Evolutionary conservation across 2,797 vertebrate species (phyloP), one percentile per base, ranked within the genome.

Genomic region (Eulemur rubriventer): DNA sequence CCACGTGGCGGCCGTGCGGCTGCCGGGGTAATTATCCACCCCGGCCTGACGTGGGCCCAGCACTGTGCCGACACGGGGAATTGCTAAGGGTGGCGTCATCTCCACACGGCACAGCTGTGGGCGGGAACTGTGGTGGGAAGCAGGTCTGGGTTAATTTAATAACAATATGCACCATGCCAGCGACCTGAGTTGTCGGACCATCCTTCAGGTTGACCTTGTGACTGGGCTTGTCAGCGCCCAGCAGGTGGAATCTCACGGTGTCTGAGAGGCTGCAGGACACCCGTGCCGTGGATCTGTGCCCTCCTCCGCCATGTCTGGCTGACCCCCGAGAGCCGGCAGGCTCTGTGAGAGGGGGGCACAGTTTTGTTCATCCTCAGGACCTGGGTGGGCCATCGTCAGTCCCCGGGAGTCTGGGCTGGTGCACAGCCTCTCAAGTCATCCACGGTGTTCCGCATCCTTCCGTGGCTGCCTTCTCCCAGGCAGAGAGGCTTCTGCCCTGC

Each of bases 301-400:
- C 16, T 41, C 17, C 1, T 17, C 63, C 3, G 0, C 0, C 1
- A 3, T 2, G 11, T 0, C 0, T 3, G 46, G 8, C 17, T 28
- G 38, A 7, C 10, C 22, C 22, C 2, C 0, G 8, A 1, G 4
- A 24, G 26, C 59, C 78, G 9, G 46, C 1, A 43, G 11, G 1
- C 13, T 59, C n/a, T 13, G 28, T 50, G 59, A 14, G 9, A 79
- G 14, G 14, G 24, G 38, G 11, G 1, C 0, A 1, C 33, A 12
- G 4, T 2, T 61, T 69, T 30, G 12, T 52, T 86, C 20, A 57
- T 18, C 33, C 38, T 0, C 2, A 7, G 6, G 24, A 67, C 18
- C n/a, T 1, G 8, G 24, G 61, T 43, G 35, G 73, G 1, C 0
- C 38, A n/a, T 2, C 2, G 13, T 28, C 22, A 24, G 28, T 48